phyloP scores from a whole-genome alignment of 2,113 vertebrate genomes.

The Oriolus oriolus region DNA sequence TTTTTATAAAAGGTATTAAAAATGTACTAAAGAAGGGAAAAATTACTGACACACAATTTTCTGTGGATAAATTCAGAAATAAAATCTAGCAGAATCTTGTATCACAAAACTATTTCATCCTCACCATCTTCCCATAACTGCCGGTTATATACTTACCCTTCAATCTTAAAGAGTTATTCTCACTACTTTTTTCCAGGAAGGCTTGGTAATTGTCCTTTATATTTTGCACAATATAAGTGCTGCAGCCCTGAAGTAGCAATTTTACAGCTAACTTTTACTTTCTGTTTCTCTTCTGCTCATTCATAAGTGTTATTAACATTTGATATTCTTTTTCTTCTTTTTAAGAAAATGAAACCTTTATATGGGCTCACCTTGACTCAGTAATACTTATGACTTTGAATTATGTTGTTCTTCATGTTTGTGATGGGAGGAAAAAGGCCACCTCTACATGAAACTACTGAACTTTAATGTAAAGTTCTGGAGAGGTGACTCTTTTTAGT shows the following conservation, averaged over 20 bases:
- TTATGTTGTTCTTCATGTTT: neutral
- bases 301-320: neutral
- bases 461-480: neutral
- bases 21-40: neutral
- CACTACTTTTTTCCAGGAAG: neutral
- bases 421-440: neutral
- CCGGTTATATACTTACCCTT: neutral
- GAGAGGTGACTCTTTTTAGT: neutral
- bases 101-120: neutral
- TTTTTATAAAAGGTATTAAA: neutral
- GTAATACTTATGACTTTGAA: neutral
- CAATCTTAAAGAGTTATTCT: neutral
- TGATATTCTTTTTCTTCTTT: neutral
- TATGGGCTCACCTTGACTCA: neutral
- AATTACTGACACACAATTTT: neutral
- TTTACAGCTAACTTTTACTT: constrained; percentile 22
- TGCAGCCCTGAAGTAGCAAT: constrained; percentile 3
- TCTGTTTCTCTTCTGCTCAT: neutral
- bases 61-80: constrained; percentile 2
- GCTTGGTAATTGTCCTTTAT: neutral
- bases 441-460: neutral
- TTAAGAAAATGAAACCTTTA: neutral
- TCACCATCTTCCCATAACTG: neutral
- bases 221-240: neutral
- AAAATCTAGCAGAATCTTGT: neutral